These are phyloP conservation scores for Castor canadensis DNA, from an alignment of 2,113 vertebrate species.

Conservation along the genomic window DNA sequence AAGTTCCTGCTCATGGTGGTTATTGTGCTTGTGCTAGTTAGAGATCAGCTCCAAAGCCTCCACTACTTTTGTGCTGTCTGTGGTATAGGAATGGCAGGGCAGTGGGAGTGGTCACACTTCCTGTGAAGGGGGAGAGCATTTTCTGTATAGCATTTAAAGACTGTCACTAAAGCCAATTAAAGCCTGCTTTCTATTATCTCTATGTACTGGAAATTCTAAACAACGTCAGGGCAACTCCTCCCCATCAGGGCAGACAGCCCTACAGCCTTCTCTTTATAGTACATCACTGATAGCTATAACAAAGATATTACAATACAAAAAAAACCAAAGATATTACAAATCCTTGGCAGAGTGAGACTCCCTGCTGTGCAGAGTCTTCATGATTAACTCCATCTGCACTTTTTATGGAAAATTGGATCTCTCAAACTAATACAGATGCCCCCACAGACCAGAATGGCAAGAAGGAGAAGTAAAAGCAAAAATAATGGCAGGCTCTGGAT, in stretches of 20 bases:
- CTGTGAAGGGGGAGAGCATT: not conserved
- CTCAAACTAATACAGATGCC: constrained; percentile 39
- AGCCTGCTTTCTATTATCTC: not conserved
- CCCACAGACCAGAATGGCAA: not conserved
- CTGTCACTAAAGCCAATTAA: not conserved
- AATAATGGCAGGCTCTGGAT: not conserved
- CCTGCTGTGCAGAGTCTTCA: not conserved
- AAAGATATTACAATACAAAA: no score
- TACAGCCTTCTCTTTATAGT: not conserved
- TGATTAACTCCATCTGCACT: constrained; percentile 49
- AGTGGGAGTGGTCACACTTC: not conserved
- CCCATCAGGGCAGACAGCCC: not conserved
- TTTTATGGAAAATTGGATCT: constrained; percentile 37
- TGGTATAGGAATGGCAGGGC: not conserved
- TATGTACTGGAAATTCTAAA: not conserved
- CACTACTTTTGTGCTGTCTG: not conserved
- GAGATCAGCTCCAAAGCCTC: not conserved
- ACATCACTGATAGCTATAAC: not conserved
- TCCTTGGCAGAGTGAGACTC: constrained; percentile 10
- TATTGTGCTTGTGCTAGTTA: not conserved
- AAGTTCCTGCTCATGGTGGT: not conserved
- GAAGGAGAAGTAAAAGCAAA: not conserved
- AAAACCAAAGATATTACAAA: constrained; percentile 30
- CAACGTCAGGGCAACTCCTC: not conserved
- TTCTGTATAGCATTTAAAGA: not conserved